Conservation (phyloP, 2,888 invertebrate genomes). For the Phorcus lineatus region DNA sequence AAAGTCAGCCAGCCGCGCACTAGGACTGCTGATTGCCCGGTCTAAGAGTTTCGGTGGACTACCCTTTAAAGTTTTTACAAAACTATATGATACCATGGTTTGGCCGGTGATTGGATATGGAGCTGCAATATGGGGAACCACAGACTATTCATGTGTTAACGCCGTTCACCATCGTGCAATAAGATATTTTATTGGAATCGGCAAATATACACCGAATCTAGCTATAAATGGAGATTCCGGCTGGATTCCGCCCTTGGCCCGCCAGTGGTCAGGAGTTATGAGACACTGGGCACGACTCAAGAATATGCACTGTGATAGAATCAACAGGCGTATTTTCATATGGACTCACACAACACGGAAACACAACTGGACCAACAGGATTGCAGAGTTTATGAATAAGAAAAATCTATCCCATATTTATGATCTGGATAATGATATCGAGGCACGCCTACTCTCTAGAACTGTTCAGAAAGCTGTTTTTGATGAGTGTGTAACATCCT, state of each 20-base stretch:
- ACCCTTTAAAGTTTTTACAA: neutral
- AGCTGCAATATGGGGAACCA: neutral
- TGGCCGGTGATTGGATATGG: slow-evolving; percentile 22
- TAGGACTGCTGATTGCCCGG: neutral
- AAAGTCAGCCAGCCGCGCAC: neutral
- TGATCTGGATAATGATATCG: neutral
- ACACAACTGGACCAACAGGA: neutral
- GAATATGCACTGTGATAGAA: neutral
- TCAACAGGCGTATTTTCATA: neutral
- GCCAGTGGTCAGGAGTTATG: neutral
- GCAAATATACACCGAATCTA: neutral
- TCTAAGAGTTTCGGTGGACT: neutral
- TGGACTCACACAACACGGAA: neutral
- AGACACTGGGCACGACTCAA: neutral
- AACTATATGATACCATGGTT: neutral
- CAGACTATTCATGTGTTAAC: neutral
- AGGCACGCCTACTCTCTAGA: neutral
- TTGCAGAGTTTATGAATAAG: neutral
- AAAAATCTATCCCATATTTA: neutral
- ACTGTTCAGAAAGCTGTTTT: neutral
- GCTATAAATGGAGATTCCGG: neutral
- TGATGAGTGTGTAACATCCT: neutral
- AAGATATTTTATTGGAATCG: neutral
- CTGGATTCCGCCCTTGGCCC: neutral
- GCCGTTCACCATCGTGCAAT: neutral